Percentiles rank a stretch among this genome's conserved stretches.
These are phyloP conservation scores for Anthoscopus minutus DNA, from an alignment of 2,113 vertebrate genomes.

Conservation along the genomic window DNA sequence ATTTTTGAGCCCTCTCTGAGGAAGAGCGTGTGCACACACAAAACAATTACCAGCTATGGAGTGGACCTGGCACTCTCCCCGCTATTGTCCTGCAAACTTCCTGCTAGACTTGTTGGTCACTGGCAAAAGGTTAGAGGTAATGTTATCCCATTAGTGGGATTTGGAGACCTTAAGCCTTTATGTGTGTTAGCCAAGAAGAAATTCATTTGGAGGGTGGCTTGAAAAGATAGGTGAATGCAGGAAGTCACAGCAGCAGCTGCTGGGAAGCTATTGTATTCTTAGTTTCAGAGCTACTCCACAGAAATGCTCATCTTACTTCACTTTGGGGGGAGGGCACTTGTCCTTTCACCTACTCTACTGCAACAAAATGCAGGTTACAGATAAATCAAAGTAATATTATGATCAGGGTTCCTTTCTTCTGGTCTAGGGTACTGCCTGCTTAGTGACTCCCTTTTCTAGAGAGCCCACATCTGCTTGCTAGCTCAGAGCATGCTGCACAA, in stretches of 20 bases:
- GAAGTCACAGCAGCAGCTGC: slow-evolving; percentile 30
- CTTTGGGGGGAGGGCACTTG: not conserved
- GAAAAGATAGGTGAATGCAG: slow-evolving; percentile 20
- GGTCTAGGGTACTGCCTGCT: not conserved
- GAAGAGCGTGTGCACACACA: not conserved
- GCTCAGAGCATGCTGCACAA: not conserved
- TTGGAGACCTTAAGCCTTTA: slow-evolving; percentile 14
- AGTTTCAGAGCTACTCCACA: not conserved
- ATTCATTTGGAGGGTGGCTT: not conserved
- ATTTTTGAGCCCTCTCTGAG: not conserved
- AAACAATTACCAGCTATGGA: not conserved
- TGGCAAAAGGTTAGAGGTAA: slow-evolving; percentile 20
- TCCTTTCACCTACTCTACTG: not conserved
- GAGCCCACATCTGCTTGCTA: not conserved
- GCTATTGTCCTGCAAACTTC: slow-evolving; percentile 46
- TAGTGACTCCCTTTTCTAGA: not conserved
- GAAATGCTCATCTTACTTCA: not conserved
- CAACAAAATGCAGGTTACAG: not conserved
- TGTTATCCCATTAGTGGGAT: slow-evolving; percentile 12
- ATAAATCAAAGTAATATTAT: not conserved
- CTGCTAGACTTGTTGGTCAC: slow-evolving; percentile 21
- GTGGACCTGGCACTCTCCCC: slow-evolving; percentile 1
- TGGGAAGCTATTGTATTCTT: not conserved
- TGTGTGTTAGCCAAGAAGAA: slow-evolving; percentile 30
- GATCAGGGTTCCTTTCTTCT: not conserved